These are phyloP conservation scores for Thereva unica DNA, from an alignment of 2,888 invertebrate species.

Conservation along the genomic window DNA sequence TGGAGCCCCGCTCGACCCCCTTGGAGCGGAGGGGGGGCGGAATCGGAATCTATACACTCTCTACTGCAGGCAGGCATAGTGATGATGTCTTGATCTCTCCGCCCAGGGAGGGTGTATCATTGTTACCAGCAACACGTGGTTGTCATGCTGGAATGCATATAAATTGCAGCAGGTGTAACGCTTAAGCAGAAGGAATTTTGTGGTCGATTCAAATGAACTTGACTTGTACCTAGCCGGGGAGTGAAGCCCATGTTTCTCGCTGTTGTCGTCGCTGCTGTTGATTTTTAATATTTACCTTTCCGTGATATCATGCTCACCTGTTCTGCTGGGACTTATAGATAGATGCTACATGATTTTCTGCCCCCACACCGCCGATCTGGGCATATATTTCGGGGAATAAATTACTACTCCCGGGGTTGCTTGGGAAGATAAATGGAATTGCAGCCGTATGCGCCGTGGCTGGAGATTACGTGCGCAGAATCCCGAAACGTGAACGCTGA, in stretches of 20 bases:
- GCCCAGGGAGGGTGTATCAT: slow-evolving; percentile 10
- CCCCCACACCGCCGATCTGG: neutral
- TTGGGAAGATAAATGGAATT: slow-evolving; percentile 27
- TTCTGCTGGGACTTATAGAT: slow-evolving; percentile 1
- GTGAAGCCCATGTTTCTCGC: slow-evolving; percentile 18
- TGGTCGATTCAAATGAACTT: slow-evolving; percentile 32
- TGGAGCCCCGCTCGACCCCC: slow-evolving; percentile 11
- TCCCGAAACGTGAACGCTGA: neutral
- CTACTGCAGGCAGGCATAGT: too few species aligned
- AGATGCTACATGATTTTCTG: neutral
- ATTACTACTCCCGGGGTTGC: slow-evolving; percentile 26
- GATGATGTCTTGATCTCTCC: too few species aligned
- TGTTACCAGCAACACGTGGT: slow-evolving; percentile 30
- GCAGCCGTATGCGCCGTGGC: neutral
- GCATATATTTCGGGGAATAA: slow-evolving; percentile 31
- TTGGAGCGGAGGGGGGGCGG: neutral
- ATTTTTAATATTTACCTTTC: too few species aligned
- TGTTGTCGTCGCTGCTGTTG: neutral
- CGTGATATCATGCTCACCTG: neutral
- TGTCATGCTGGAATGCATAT: slow-evolving; percentile 33
- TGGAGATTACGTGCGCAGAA: slow-evolving; percentile 21
- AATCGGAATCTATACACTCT: too few species aligned
- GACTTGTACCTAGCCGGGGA: slow-evolving; percentile 18
- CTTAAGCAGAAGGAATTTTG: slow-evolving; percentile 31
- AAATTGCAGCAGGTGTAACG: slow-evolving; percentile 34